Evolutionary conservation across 2,888 invertebrate genomes (phyloP).

Genomic region (Ferdinandea cuprea): DNA sequence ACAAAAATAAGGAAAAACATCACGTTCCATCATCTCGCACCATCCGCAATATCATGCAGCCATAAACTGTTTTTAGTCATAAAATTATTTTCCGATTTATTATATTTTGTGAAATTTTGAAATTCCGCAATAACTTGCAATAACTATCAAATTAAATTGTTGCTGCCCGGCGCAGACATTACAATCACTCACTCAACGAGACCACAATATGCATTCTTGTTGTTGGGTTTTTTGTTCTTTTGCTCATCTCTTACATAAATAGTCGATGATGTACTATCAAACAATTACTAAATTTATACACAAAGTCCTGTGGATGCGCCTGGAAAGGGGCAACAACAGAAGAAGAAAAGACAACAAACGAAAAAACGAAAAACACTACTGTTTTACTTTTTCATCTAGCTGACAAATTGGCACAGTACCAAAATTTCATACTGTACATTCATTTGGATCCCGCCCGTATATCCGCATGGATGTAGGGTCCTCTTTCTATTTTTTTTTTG

Average conservation of each 20-base stretch:
- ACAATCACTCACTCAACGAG: no score
- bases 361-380: slow-evolving; percentile 15
- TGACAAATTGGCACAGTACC: slow-evolving; percentile 70
- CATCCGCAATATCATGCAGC: slow-evolving; percentile 11
- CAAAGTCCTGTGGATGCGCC: slow-evolving; percentile 58
- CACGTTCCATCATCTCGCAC: slow-evolving; percentile 41
- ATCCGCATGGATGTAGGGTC: slow-evolving; percentile 39
- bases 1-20: slow-evolving; percentile 1
- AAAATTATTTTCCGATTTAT: slow-evolving; percentile 53
- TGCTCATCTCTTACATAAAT: slow-evolving; percentile 36
- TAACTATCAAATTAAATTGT: slow-evolving; percentile 62
- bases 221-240: slow-evolving; percentile 5
- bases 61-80: slow-evolving; percentile 4
- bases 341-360: neutral
- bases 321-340: slow-evolving; percentile 33
- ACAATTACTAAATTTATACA: slow-evolving; percentile 67
- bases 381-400: slow-evolving; percentile 65
- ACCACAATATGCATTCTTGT: neutral
- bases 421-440: slow-evolving; percentile 52
- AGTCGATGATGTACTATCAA: slow-evolving; percentile 72
- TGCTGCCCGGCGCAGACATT: slow-evolving; percentile 32
- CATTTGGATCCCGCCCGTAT: slow-evolving; percentile 47
- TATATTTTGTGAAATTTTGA: slow-evolving; percentile 44
- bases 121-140: slow-evolving; percentile 50
- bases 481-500: neutral